Evolutionary conservation across 37 sponge, comb jelly and placozoan genomes (phyloP), one percentile per base, ranked within the genome.

Genomic region (Halichondria panicea): DNA sequence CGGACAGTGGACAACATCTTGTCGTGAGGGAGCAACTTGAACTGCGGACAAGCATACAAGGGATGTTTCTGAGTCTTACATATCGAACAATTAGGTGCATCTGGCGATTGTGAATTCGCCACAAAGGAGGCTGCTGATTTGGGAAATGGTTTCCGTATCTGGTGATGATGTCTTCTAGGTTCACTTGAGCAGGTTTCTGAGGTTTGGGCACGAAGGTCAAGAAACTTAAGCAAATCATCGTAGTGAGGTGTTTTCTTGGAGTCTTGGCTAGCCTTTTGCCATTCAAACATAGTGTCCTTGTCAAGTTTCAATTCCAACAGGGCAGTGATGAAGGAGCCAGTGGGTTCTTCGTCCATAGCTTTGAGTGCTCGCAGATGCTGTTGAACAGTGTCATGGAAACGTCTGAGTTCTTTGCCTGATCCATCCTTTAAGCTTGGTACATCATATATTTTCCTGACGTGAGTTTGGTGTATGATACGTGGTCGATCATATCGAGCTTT

Each of bases 241-340:
- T 58, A 75, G 50, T 75, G 76, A 44, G 76, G 76, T 21, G 63
- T 50, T 13, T 63, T 38, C 41, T 25, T 43, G 11, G 44, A 22
- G 9, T 55, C 59, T 58, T 74, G 74, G 32, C 76, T 75, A 35
- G 50, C 22, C 43, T 62, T 61, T 50, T 75, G 76, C 76, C 76
- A 75, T 75, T 75, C 76, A 31, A 75, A 75, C 76, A 63, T 61
- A 32, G 76, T 75, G 65, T 61, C 53, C 21, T 22, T 41, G 53
- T 75, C 76, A 15, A 75, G 61, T 62, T 75, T 75, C 13, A 75
- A 30, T 65, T 75, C 76, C 63, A 75, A 43, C 7, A 75, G 45
- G 33, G 76, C 50, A 21, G 76, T 75, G 63, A 75, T 75, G 76
- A 75, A 75, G n/a, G 76, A 50, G 33, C 76, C 64, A 27, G 76